A percentile compares a stretch with the other conserved stretches of the same genome.
Conservation (phyloP, 30 jellyfish, hydroid and myxozoan species). For the Pelagia noctiluca region DNA sequence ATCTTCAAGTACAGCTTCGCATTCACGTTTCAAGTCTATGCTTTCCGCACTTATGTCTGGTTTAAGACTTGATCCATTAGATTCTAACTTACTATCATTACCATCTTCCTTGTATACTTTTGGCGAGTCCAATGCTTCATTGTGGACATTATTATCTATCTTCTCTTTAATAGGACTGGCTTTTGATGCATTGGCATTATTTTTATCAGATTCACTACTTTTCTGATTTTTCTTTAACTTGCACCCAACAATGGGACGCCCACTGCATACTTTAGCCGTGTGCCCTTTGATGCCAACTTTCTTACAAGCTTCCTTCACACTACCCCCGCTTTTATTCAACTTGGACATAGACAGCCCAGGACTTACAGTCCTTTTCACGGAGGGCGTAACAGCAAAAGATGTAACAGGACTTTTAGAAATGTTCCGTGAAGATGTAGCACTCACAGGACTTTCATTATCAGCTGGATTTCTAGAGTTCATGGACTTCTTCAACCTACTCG, state of each 20-base stretch:
- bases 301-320: neutral
- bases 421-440: neutral
- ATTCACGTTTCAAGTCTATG: neutral
- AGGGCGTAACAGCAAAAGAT: neutral
- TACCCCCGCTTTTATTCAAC: neutral
- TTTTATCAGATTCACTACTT: neutral
- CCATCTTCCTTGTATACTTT: neutral
- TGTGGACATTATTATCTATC: no score
- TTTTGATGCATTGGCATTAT: no score
- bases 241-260: neutral
- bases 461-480: neutral
- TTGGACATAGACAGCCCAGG: neutral
- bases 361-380: conserved; percentile 1
- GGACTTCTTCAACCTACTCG: neutral
- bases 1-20: no score
- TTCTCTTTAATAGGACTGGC: no score
- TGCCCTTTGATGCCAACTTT: neutral
- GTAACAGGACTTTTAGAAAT: neutral
- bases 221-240: neutral
- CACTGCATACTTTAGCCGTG: neutral
- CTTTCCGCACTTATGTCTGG: neutral
- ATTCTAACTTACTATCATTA: neutral
- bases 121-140: neutral
- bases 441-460: neutral
- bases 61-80: neutral